Evolutionary conservation across 2,797 vertebrate species (phyloP), one percentile per base, ranked within the genome.

Genomic region (Anguilla marmorata): DNA sequence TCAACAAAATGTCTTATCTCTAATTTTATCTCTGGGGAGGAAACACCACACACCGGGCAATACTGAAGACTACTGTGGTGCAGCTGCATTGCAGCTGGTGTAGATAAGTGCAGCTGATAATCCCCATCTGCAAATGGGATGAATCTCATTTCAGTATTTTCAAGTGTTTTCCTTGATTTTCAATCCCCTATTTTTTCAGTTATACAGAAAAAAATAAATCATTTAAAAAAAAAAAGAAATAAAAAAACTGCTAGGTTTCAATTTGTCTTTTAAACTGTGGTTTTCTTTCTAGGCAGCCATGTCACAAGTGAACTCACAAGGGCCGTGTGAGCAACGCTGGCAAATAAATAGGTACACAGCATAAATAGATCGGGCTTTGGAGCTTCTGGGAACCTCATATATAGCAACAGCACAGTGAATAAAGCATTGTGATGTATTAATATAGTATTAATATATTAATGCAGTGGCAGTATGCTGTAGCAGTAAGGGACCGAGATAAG

Each of bases 111-210:
- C 45, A 14, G 69, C 37, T 30, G 69, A 72, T 33, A 1, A 2
- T 33, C 33, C 69, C 69, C n/a, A 30, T 33, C 69, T 30, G 3
- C 72, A 33, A 24, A 79, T 33, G 21, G 33, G 74, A 80, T 87
- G 37, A 76, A 82, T 86, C 76, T 85, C 76, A 52, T 50, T 54
- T 45, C 63, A 63, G 79, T 58, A 8, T n/a, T 69, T 69, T 69
- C 54, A 76, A 69, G 54, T 86, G 41, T 82, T 85, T 90, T 87
- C 16, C 90, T 92, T 92, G 90, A 88, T 87, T 90, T 66, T 94
- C 92, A 89, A 95, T 94, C 91, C 21, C 50, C 90, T 90, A 88
- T 92, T 92, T 92, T 92, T 91, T 90, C 89, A 90, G 89, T 90
- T 30, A 88, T 87, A 85, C 72, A 48, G 19, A 86, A 27, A 52